Evolutionary conservation across 2,888 invertebrate species (phyloP).

Genomic region (Andrena dorsata): DNA sequence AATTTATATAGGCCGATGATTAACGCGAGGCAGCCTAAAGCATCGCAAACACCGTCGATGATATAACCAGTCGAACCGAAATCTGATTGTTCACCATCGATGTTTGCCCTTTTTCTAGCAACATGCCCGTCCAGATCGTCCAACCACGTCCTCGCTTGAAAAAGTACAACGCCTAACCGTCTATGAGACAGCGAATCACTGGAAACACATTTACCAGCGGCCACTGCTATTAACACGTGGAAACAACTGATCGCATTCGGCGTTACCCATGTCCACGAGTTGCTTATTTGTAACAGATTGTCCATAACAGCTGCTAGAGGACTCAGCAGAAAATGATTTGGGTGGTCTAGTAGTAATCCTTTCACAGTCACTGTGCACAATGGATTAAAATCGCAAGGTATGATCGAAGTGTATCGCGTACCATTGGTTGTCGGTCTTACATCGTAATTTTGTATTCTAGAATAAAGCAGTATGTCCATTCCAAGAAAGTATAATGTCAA

Average conservation of each 20-base stretch:
- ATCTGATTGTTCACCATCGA: conserved; percentile 92
- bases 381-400: conserved; percentile 91
- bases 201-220: conserved; percentile 91
- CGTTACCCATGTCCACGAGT: conserved; percentile 87
- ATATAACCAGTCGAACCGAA: conserved; percentile 93
- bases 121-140: conserved; percentile 96
- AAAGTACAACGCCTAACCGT: conserved; percentile 91
- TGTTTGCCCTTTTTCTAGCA: conserved; percentile 91
- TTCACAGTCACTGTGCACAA: conserved; percentile 93
- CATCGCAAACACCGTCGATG: conserved; percentile 93
- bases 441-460: conserved; percentile 90
- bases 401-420: conserved; percentile 83
- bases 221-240: conserved; percentile 91
- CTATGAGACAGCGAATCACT: conserved; percentile 90
- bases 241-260: conserved; percentile 94
- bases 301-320: conserved; percentile 92
- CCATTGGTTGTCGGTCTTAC: conserved; percentile 86
- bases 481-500: conserved; percentile 87
- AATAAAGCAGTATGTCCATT: conserved; percentile 91
- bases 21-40: conserved; percentile 90
- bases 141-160: conserved; percentile 92
- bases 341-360: conserved; percentile 92
- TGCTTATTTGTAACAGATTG: conserved; percentile 88
- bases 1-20: conserved; percentile 90
- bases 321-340: conserved; percentile 93